Conservation (phyloP, 2,797 vertebrate species). For the Tapera naevia region DNA sequence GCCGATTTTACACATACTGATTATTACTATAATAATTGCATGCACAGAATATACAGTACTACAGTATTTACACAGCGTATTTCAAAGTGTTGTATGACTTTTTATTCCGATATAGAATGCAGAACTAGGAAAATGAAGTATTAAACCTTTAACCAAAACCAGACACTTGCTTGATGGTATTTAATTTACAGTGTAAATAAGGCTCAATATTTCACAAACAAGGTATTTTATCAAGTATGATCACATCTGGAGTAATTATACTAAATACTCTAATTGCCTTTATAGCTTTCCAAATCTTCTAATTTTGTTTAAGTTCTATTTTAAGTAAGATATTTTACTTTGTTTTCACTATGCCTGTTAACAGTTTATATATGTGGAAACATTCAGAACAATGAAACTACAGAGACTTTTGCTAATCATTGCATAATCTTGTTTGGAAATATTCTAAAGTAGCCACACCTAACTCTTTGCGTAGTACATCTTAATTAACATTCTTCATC, state of each 20-base stretch:
- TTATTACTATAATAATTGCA: not conserved
- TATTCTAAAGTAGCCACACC: not conserved
- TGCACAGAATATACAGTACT: not conserved
- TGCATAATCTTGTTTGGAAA: not conserved
- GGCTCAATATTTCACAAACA: not conserved
- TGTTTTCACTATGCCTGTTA: not conserved
- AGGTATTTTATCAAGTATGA: not conserved
- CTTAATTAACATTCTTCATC: not conserved
- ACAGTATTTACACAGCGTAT: not conserved
- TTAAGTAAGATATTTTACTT: not conserved
- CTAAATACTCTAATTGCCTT: slow-evolving; percentile 24
- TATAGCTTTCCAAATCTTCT: slow-evolving; percentile 23
- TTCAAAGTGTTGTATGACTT: not conserved
- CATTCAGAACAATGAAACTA: not conserved
- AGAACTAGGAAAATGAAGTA: not conserved
- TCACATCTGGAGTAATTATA: slow-evolving; percentile 28
- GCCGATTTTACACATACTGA: not conserved
- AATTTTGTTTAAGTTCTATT: slow-evolving; percentile 9
- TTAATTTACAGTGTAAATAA: not conserved
- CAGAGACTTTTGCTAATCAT: not conserved
- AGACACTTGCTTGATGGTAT: not conserved
- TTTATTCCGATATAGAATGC: not conserved
- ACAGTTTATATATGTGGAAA: not conserved
- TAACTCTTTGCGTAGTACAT: not conserved
- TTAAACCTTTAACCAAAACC: not conserved